These are phyloP conservation scores for Cheilosia pagana DNA, from an alignment of 2,888 invertebrate genomes.

Conservation along the genomic window DNA sequence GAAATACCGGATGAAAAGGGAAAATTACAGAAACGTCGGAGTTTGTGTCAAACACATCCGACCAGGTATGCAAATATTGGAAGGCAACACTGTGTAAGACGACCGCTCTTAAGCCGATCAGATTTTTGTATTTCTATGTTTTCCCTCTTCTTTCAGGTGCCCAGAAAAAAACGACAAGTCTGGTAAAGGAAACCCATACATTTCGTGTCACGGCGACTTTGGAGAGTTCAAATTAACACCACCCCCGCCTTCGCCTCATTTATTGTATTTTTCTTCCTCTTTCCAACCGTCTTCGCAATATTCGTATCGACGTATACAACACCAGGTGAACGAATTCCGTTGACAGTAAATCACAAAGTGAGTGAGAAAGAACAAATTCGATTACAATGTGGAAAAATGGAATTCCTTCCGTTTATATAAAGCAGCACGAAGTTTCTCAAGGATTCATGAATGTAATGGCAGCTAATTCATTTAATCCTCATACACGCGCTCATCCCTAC, in stretches of 20 bases:
- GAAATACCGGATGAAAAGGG: slow-evolving; percentile 3
- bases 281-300: not conserved
- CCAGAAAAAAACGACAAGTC: slow-evolving; percentile 15
- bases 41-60: slow-evolving; percentile 22
- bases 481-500: not conserved
- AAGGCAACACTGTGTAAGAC: slow-evolving; percentile 30
- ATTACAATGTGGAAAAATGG: slow-evolving; percentile 44
- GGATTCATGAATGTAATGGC: slow-evolving; percentile 48
- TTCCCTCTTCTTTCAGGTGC: slow-evolving; percentile 21
- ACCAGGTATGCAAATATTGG: slow-evolving; percentile 36
- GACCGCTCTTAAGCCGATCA: slow-evolving; percentile 30
- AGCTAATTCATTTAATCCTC: slow-evolving; percentile 62
- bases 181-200: slow-evolving; percentile 4
- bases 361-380: slow-evolving; percentile 55
- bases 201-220: slow-evolving; percentile 34
- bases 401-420: slow-evolving; percentile 12
- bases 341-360: slow-evolving; percentile 68
- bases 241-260: not conserved
- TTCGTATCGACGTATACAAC: too few relatives aligned
- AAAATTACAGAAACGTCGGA: not conserved
- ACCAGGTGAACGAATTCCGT: slow-evolving; percentile 55
- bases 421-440: slow-evolving; percentile 38
- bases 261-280: slow-evolving; percentile 2
- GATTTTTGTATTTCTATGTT: slow-evolving; percentile 50
- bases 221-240: slow-evolving; percentile 47